phyloP scores from a whole-genome alignment of 2,113 vertebrate genomes.

The Micronycteris hirsuta region DNA sequence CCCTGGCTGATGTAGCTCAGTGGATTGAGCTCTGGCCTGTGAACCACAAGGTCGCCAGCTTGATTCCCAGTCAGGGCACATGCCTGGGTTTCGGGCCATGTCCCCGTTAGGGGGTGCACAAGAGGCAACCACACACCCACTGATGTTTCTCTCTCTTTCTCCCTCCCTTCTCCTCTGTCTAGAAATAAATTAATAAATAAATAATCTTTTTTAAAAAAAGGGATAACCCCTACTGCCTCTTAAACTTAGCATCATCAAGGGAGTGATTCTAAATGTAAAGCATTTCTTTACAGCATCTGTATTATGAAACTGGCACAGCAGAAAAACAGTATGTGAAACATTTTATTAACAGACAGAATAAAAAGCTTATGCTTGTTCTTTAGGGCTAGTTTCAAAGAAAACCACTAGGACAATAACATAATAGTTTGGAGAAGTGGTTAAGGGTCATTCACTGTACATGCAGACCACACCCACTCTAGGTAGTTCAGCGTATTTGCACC shows the following conservation, averaged over 20 bases:
- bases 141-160: too few relatives aligned
- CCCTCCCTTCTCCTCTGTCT: too few relatives aligned
- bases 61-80: too few relatives aligned
- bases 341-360: background rate
- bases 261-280: background rate
- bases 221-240: background rate
- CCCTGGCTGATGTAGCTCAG: too few relatives aligned
- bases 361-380: background rate
- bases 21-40: too few relatives aligned
- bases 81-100: too few relatives aligned
- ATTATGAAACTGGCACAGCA: background rate
- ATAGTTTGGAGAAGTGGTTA: background rate
- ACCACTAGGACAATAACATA: background rate
- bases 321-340: background rate
- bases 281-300: background rate
- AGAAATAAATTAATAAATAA: too few relatives aligned
- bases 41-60: too few relatives aligned
- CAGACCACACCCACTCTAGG: background rate
- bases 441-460: background rate
- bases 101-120: accelerated
- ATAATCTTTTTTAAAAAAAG: background rate
- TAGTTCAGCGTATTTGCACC: background rate
- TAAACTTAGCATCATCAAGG: background rate
- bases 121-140: too few relatives aligned
- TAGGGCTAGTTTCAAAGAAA: background rate